Conservation (phyloP, 2,888 invertebrate species). For the Prionchulus punctatus region DNA sequence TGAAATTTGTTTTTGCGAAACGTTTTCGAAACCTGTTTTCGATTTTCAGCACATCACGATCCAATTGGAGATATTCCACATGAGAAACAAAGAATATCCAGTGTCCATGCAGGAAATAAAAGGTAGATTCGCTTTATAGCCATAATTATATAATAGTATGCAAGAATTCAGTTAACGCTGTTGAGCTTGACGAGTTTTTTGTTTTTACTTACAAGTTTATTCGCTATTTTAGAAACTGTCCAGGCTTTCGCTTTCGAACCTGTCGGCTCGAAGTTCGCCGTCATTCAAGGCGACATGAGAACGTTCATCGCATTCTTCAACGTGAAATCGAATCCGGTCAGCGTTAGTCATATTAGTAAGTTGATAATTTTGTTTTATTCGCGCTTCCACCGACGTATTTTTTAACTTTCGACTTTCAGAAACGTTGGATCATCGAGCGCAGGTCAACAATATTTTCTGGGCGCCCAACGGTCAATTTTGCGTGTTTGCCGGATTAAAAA, state of each 20-base stretch:
- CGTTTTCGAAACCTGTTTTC: slow-evolving; percentile 14
- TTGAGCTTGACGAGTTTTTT: too few relatives aligned
- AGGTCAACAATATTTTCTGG: slow-evolving; percentile 71
- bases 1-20: slow-evolving; percentile 2
- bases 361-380: neutral
- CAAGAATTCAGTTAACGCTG: too few relatives aligned
- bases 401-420: slow-evolving; percentile 42
- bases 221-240: slow-evolving; percentile 39
- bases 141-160: too few relatives aligned
- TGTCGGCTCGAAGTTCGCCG: slow-evolving; percentile 80
- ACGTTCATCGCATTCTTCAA: slow-evolving; percentile 3
- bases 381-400: neutral
- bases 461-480: slow-evolving; percentile 48
- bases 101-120: slow-evolving; percentile 94
- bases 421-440: slow-evolving; percentile 49
- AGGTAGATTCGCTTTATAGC: slow-evolving; percentile 26
- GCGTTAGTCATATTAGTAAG: neutral
- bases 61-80: slow-evolving; percentile 96
- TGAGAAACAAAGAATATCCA: slow-evolving; percentile 72
- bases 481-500: slow-evolving; percentile 26
- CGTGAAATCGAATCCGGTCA: neutral
- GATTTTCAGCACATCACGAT: slow-evolving; percentile 64
- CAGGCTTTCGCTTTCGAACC: slow-evolving; percentile 95
- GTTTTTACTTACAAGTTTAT: too few relatives aligned
- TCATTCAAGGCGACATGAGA: slow-evolving; percentile 60